Evolutionary conservation across 2,113 vertebrate species (phyloP).

Genomic region (Brachyistius frenatus): DNA sequence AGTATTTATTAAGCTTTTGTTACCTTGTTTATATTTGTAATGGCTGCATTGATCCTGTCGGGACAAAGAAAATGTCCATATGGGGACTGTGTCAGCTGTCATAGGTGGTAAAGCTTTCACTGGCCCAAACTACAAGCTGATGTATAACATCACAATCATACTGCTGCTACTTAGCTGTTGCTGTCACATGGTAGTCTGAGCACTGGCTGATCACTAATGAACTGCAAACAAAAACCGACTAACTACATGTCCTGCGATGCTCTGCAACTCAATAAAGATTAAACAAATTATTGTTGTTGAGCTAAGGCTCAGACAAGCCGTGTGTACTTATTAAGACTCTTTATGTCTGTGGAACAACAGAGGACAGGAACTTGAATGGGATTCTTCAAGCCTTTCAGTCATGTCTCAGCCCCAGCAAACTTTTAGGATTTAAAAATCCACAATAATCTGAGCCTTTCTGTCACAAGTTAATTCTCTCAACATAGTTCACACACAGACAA

Average conservation of each 20-base stretch:
- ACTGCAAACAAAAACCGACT: background rate
- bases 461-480: background rate
- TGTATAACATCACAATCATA: background rate
- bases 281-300: conserved; percentile 3
- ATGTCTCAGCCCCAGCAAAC: conserved; percentile 3
- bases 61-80: background rate
- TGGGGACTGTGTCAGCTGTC: background rate
- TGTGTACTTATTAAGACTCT: conserved; percentile 25
- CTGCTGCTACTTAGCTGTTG: background rate
- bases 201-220: conserved; percentile 19
- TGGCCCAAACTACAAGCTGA: background rate
- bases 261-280: conserved; percentile 10
- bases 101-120: background rate
- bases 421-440: conserved; percentile 10
- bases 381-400: conserved; percentile 15
- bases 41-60: background rate
- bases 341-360: conserved; percentile 11
- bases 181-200: conserved; percentile 4
- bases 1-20: no score
- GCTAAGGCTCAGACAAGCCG: conserved; percentile 14
- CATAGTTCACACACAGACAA: background rate
- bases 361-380: background rate
- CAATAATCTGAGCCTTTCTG: background rate
- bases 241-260: conserved; percentile 14
- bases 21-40: background rate